Conservation (phyloP, 2,888 invertebrate species). For the Xestobium rufovillosum region DNA sequence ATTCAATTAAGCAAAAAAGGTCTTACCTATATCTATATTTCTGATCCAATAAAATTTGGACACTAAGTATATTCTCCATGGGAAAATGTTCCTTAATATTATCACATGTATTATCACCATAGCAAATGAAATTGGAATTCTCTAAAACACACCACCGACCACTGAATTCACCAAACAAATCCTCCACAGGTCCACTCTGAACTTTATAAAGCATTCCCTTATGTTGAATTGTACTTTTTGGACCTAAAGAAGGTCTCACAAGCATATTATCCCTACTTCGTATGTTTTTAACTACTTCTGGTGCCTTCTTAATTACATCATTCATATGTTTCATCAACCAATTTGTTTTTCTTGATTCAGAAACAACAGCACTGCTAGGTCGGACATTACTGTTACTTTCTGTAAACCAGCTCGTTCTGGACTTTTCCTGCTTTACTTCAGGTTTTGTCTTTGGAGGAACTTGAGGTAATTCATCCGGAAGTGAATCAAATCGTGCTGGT, state of each 20-base stretch:
- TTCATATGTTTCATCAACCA: constrained; percentile 40
- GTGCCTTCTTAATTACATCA: constrained; percentile 48
- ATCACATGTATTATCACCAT: constrained; percentile 62
- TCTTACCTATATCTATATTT: constrained; percentile 43
- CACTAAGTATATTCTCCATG: constrained; percentile 56
- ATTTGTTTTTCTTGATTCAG: constrained; percentile 41
- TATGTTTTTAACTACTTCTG: constrained; percentile 41
- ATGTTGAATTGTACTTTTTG: constrained; percentile 47
- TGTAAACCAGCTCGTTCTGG: constrained; percentile 34
- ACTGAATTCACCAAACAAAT: constrained; percentile 68
- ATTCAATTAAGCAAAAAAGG: constrained; percentile 8
- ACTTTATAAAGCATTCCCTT: constrained; percentile 56
- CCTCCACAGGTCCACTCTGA: constrained; percentile 57
- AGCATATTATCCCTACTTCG: constrained; percentile 38
- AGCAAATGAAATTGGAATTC: constrained; percentile 65
- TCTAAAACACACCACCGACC: constrained; percentile 64
- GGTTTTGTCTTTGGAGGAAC: constrained; percentile 16
- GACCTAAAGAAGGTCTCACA: constrained; percentile 47
- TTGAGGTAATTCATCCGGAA: constrained; percentile 48
- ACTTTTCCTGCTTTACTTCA: constrained; percentile 23
- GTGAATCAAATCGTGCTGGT: constrained; percentile 58
- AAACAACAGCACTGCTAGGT: constrained; percentile 24
- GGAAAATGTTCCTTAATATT: constrained; percentile 62
- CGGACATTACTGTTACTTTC: constrained; percentile 14
- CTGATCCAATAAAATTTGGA: constrained; percentile 55